These are phyloP conservation scores for Nebria salina DNA, from an alignment of 2,888 invertebrate genomes.

Conservation along the genomic window DNA sequence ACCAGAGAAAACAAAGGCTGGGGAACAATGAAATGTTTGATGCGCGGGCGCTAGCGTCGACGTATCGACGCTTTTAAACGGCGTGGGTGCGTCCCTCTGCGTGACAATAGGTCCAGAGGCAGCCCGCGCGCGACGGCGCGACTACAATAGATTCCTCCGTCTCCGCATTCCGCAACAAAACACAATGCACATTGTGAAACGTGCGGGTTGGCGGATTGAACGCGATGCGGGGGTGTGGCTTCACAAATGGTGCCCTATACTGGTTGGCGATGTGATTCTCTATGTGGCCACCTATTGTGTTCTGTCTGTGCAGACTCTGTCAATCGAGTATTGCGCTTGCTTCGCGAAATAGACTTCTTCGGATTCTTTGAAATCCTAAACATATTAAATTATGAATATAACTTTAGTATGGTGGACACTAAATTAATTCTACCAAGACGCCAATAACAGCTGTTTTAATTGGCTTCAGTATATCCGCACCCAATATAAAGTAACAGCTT, in stretches of 20 bases:
- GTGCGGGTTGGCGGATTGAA: constrained; percentile 19
- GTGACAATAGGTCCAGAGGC: constrained; percentile 7
- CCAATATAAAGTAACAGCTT: too few relatives aligned
- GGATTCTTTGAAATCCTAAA: too few relatives aligned
- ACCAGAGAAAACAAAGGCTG: constrained; percentile 1
- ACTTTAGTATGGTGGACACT: too few relatives aligned
- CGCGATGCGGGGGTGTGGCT: background rate
- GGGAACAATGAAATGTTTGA: background rate
- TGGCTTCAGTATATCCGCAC: too few relatives aligned
- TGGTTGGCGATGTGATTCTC: constrained; percentile 8
- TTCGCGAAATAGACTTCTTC: too few relatives aligned
- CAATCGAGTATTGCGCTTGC: background rate
- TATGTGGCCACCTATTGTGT: background rate
- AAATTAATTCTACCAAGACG: too few relatives aligned
- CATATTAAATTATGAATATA: too few relatives aligned
- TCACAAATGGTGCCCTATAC: constrained; percentile 5
- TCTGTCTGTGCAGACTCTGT: background rate
- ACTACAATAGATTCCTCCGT: constrained; percentile 10
- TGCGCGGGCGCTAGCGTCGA: background rate
- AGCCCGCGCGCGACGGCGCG: constrained; percentile 14
- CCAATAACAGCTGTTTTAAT: too few relatives aligned
- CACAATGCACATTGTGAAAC: constrained; percentile 14
- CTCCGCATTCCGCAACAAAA: constrained; percentile 1
- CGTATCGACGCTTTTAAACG: constrained; percentile 12
- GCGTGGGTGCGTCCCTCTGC: constrained; percentile 10